Conservation (phyloP, 1,140 invertebrate genomes). For the Apis laboriosa region DNA sequence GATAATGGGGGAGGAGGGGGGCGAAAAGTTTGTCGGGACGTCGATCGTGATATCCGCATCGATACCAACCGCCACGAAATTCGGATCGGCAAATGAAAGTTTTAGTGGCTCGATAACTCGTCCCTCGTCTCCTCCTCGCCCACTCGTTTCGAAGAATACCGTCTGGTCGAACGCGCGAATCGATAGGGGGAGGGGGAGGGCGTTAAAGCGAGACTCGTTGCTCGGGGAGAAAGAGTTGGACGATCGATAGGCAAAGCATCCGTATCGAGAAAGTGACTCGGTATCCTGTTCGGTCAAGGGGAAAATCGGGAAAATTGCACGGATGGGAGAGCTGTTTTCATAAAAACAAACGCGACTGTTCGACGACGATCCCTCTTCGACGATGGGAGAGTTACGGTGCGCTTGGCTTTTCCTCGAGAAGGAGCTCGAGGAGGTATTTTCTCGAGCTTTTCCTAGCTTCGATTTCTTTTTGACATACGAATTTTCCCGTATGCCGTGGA, state of each 20-base stretch:
- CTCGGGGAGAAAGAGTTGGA: constrained; percentile 1
- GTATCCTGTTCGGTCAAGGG: neutral
- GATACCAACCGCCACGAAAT: constrained; percentile 1
- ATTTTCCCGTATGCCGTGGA: too few relatives aligned
- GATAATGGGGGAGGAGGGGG: neutral
- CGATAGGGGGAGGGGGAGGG: neutral
- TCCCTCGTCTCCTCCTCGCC: neutral
- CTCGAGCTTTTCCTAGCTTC: neutral
- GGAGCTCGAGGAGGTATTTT: too few relatives aligned
- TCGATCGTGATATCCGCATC: neutral
- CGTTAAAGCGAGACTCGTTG: constrained; percentile 9
- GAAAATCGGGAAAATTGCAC: constrained; percentile 21
- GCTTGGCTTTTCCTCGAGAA: neutral
- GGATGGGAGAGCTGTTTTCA: neutral
- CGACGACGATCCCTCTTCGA: neutral
- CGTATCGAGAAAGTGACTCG: constrained; percentile 11
- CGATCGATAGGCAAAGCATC: constrained; percentile 28
- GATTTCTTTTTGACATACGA: neutral
- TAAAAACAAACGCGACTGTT: neutral
- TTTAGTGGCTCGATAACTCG: constrained; percentile 37
- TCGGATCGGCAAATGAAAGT: constrained; percentile 46
- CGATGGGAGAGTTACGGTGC: too few relatives aligned
- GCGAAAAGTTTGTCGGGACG: neutral
- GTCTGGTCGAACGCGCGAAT: neutral
- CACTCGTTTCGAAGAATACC: constrained; percentile 36